Evolutionary conservation across 2,888 invertebrate genomes (phyloP).

Genomic region (Phortica magna): DNA sequence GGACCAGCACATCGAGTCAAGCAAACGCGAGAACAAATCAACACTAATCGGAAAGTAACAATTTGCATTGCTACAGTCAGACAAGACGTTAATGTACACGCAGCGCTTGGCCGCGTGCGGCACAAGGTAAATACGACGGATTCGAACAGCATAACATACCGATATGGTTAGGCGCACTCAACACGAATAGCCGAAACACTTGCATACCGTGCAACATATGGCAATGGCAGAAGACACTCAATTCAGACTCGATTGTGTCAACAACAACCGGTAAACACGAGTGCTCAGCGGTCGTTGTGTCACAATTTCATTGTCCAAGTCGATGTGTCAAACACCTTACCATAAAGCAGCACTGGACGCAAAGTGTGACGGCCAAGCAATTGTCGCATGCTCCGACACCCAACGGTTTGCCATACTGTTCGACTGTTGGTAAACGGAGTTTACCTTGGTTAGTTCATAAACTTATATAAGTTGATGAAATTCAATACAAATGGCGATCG

Average conservation of each 20-base stretch:
- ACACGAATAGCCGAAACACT: conserved; percentile 40
- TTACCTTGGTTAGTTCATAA: not conserved
- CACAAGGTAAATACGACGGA: conserved; percentile 61
- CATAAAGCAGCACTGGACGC: conserved; percentile 42
- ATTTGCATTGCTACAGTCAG: conserved; percentile 15
- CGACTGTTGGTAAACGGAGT: not conserved
- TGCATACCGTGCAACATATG: conserved; percentile 36
- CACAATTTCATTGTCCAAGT: conserved; percentile 12
- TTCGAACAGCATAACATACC: conserved; percentile 42
- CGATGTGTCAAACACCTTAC: conserved; percentile 32
- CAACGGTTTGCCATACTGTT: not conserved
- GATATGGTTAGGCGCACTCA: conserved; percentile 38
- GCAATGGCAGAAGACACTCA: conserved; percentile 24
- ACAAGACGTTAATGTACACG: conserved; percentile 33
- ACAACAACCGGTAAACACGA: conserved; percentile 1
- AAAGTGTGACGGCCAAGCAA: conserved; percentile 25
- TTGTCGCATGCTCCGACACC: not conserved
- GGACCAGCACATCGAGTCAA: conserved; percentile 47
- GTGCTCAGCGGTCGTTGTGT: not conserved
- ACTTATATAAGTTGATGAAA: not conserved
- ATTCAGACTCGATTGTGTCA: not conserved
- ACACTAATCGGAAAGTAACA: conserved; percentile 31
- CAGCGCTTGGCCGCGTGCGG: conserved; percentile 36
- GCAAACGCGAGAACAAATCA: conserved; percentile 32
- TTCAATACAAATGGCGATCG: not conserved